Base-by-base conservation (phyloP, 2,888 invertebrate species). In the Alentia gelatinosa region DNA sequence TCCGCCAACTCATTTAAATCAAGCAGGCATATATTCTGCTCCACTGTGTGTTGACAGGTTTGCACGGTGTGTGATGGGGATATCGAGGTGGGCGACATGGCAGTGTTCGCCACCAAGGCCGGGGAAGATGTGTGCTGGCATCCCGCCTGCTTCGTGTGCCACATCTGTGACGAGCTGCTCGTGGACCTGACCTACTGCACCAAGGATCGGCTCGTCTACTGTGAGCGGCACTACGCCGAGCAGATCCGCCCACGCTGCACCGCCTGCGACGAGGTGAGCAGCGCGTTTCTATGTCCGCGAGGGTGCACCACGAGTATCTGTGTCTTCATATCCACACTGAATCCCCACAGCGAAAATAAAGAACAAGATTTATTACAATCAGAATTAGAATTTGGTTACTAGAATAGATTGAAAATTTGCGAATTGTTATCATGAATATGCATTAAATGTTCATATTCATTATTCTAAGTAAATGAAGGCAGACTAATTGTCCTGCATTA, bases 251-350 rank as follows among this genome's bases (percentile, higher is more conserved):
- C 99, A 26, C 97, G 99, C 94, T 99, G 99, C 96, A 97, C 98
- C 92, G 98, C 98, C 94, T 99, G 99, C 97, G 99, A 99, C 97
- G 99, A 99, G 98, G 99, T 99, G 96, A 97, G 98, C n/a, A n/a
- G n/a, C n/a, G n/a, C n/a, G n/a, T n/a, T n/a, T n/a, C n/a, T n/a
- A n/a, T n/a, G n/a, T n/a, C n/a, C n/a, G n/a, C n/a, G n/a, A n/a
- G n/a, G n/a, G n/a, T n/a, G n/a, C n/a, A n/a, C n/a, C n/a, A n/a
- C n/a, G n/a, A n/a, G n/a, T n/a, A n/a, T n/a, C n/a, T n/a, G n/a
- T n/a, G n/a, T n/a, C n/a, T n/a, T n/a, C n/a, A n/a, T n/a, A n/a
- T n/a, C n/a, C n/a, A n/a, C n/a, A n/a, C n/a, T n/a, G n/a, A n/a
- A n/a, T n/a, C n/a, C n/a, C n/a, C n/a, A n/a, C n/a, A n/a, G n/a